These are phyloP conservation scores for Sclerodermus sp. DNA, from an alignment of 2,888 invertebrate genomes.

Conservation along the genomic window DNA sequence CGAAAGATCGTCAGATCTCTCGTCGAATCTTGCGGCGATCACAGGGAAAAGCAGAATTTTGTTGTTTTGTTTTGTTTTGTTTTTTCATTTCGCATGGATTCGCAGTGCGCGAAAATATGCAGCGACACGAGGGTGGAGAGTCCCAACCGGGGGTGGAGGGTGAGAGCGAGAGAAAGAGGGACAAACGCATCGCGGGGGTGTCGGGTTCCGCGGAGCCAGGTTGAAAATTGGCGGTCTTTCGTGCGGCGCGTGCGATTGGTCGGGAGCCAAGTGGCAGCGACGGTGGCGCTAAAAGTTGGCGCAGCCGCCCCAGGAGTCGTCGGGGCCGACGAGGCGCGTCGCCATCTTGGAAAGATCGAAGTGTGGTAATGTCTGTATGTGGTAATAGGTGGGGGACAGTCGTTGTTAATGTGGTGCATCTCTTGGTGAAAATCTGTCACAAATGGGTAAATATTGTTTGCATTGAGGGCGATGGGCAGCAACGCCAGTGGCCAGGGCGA, in stretches of 20 bases:
- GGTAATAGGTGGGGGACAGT: conserved; percentile 51
- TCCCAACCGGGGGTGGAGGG: too few relatives aligned
- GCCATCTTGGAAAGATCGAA: conserved; percentile 67
- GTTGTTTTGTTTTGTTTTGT: too few relatives aligned
- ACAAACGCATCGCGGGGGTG: too few relatives aligned
- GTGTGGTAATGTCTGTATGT: conserved; percentile 60
- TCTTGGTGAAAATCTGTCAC: conserved; percentile 49
- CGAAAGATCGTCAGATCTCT: too few relatives aligned
- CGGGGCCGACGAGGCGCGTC: conserved; percentile 52
- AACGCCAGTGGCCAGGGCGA: conserved; percentile 1
- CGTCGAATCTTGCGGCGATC: too few relatives aligned
- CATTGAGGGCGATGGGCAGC: conserved; percentile 18
- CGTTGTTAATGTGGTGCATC: conserved; percentile 50
- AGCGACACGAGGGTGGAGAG: too few relatives aligned
- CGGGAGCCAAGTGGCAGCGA: background rate
- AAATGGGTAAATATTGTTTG: conserved; percentile 53
- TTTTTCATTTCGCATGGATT: too few relatives aligned
- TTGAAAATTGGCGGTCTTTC: too few relatives aligned
- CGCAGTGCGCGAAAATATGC: too few relatives aligned
- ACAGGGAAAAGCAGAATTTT: too few relatives aligned
- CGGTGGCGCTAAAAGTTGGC: conserved; percentile 29
- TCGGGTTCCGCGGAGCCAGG: too few relatives aligned
- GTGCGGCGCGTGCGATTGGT: background rate
- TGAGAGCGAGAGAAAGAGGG: too few relatives aligned
- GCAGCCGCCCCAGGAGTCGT: background rate